Conservation (phyloP, 2,797 vertebrate species). For the Triplophysa bombifrons region DNA sequence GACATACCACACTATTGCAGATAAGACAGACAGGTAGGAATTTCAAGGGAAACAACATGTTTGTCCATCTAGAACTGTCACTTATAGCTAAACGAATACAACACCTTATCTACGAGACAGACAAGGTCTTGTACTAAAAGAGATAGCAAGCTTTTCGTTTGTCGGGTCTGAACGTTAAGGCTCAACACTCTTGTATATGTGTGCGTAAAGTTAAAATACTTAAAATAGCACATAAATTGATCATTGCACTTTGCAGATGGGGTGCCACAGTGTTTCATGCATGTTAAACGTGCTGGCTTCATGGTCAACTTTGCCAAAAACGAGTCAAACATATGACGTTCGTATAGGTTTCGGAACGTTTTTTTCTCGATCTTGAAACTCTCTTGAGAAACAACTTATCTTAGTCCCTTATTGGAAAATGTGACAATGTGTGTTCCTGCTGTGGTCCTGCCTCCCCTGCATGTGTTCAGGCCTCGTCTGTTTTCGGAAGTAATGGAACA, state of each 20-base stretch:
- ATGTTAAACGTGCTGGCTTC: too few relatives aligned
- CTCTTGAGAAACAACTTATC: too few relatives aligned
- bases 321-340: too few relatives aligned
- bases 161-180: conserved; percentile 42
- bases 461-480: too few relatives aligned
- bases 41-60: conserved; percentile 37
- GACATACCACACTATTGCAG: background rate
- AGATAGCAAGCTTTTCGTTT: conserved; percentile 32
- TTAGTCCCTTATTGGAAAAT: too few relatives aligned
- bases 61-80: conserved; percentile 57
- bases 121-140: conserved; percentile 58
- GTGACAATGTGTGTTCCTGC: too few relatives aligned
- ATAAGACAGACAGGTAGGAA: conserved; percentile 54
- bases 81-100: conserved; percentile 61
- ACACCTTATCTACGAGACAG: conserved; percentile 63
- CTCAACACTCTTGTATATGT: conserved; percentile 29
- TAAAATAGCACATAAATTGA: background rate
- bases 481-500: too few relatives aligned
- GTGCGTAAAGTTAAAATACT: conserved; percentile 34
- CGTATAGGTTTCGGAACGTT: too few relatives aligned
- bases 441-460: too few relatives aligned
- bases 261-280: too few relatives aligned
- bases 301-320: too few relatives aligned
- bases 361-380: too few relatives aligned
- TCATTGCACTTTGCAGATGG: background rate